Conservation (phyloP, 2,797 vertebrate genomes). For the Phoxinus dragarum region DNA sequence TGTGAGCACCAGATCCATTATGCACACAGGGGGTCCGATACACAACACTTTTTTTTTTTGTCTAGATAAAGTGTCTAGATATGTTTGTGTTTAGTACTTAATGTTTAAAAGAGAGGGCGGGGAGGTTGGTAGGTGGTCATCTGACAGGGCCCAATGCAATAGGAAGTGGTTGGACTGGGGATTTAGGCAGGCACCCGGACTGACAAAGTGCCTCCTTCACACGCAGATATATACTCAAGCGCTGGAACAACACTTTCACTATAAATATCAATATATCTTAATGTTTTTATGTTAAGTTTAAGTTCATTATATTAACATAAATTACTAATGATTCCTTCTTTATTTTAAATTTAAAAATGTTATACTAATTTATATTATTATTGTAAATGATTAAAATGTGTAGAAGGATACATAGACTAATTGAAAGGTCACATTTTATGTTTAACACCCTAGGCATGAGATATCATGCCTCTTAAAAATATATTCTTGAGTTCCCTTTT, state of each 20-base stretch:
- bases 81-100: constrained; percentile 27
- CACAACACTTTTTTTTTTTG: constrained; percentile 39
- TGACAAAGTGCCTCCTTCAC: constrained; percentile 44
- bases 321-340: neutral
- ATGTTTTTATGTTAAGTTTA: neutral
- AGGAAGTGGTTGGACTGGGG: constrained; percentile 75
- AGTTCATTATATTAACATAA: neutral
- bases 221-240: neutral
- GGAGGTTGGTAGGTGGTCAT: constrained; percentile 60
- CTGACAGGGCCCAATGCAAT: constrained; percentile 64
- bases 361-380: neutral
- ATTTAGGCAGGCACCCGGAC: constrained; percentile 59
- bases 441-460: neutral
- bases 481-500: neutral
- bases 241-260: neutral
- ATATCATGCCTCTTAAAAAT: neutral
- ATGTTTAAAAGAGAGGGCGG: constrained; percentile 36
- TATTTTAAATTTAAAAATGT: neutral
- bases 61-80: neutral
- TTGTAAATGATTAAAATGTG: neutral
- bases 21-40: neutral
- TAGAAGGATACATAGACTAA: no score
- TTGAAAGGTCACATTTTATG: neutral
- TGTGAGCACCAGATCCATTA: constrained; percentile 64
- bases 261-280: neutral